phyloP scores from a whole-genome alignment of 2,888 invertebrate species.

The Epistrophe grossulariae region DNA sequence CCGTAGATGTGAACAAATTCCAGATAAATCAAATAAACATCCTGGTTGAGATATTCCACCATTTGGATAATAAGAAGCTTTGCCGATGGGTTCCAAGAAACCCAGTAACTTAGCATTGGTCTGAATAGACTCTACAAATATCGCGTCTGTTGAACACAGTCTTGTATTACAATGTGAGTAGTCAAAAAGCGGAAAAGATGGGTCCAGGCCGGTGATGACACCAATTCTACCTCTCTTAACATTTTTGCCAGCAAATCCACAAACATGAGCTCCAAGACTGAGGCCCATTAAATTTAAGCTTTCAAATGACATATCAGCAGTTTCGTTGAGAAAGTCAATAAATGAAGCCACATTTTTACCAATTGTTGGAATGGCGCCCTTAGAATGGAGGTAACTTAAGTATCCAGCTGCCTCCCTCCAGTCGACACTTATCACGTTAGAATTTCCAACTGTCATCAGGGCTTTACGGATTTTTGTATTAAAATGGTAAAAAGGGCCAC shows the following conservation, averaged over 20 bases:
- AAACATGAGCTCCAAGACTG: conserved; percentile 86
- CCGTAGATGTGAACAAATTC: conserved; percentile 82
- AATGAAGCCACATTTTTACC: conserved; percentile 77
- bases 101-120: conserved; percentile 79
- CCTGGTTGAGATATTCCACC: conserved; percentile 85
- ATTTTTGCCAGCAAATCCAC: conserved; percentile 86
- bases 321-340: conserved; percentile 82
- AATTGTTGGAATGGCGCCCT: conserved; percentile 79
- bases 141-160: conserved; percentile 78
- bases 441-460: conserved; percentile 85
- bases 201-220: conserved; percentile 84
- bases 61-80: conserved; percentile 85
- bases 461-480: conserved; percentile 81
- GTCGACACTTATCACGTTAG: conserved; percentile 79
- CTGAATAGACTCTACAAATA: conserved; percentile 79
- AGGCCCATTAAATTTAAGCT: conserved; percentile 85
- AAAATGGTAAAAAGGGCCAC: conserved; percentile 84
- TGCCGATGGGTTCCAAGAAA: conserved; percentile 80
- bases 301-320: conserved; percentile 83
- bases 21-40: conserved; percentile 82
- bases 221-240: conserved; percentile 85
- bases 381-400: conserved; percentile 85
- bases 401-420: conserved; percentile 80
- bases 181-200: conserved; percentile 77
- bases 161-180: conserved; percentile 77